Conservation (phyloP, 2,888 invertebrate genomes). For the Drosophila merina region DNA sequence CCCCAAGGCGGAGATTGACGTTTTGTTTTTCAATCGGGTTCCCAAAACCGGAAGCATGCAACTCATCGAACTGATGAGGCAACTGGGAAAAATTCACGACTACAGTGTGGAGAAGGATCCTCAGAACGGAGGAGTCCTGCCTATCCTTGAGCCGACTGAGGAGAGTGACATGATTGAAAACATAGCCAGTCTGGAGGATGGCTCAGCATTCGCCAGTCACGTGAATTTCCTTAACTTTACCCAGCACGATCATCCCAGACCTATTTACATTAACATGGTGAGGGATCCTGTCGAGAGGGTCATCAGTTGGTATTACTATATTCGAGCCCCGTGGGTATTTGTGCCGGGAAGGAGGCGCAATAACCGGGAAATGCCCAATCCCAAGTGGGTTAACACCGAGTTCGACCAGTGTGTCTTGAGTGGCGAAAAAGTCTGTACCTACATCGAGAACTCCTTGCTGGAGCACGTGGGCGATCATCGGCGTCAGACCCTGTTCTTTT, state of each 20-base stretch:
- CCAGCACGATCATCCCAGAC: conserved; percentile 88
- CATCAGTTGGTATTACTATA: conserved; percentile 96
- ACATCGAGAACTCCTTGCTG: conserved; percentile 91
- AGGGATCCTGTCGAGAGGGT: conserved; percentile 95
- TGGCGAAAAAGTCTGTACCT: conserved; percentile 92
- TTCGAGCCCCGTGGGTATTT: conserved; percentile 95
- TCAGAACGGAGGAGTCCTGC: conserved; percentile 71
- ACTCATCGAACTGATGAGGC: conserved; percentile 74
- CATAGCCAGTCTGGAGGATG: conserved; percentile 73
- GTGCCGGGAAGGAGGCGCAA: conserved; percentile 91
- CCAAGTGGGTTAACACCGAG: conserved; percentile 94
- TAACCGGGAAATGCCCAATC: conserved; percentile 87
- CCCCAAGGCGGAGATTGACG: conserved; percentile 88
- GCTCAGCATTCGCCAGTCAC: conserved; percentile 76
- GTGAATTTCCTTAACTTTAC: conserved; percentile 82
- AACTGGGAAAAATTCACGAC: conserved; percentile 72
- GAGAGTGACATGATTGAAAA: conserved; percentile 75
- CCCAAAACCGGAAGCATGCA: conserved; percentile 82
- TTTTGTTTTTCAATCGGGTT: conserved; percentile 86
- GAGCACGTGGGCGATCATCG: conserved; percentile 94
- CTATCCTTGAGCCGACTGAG: conserved; percentile 58
- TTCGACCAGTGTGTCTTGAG: conserved; percentile 93
- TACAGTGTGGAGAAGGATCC: conserved; percentile 77
- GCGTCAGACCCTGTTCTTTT: conserved; percentile 94
- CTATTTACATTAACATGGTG: conserved; percentile 95